A percentile compares a stretch with the other conserved stretches of the same genome.
Evolutionary conservation across 2,888 invertebrate genomes (phyloP).

Genomic region (Ptychoptera contaminata): DNA sequence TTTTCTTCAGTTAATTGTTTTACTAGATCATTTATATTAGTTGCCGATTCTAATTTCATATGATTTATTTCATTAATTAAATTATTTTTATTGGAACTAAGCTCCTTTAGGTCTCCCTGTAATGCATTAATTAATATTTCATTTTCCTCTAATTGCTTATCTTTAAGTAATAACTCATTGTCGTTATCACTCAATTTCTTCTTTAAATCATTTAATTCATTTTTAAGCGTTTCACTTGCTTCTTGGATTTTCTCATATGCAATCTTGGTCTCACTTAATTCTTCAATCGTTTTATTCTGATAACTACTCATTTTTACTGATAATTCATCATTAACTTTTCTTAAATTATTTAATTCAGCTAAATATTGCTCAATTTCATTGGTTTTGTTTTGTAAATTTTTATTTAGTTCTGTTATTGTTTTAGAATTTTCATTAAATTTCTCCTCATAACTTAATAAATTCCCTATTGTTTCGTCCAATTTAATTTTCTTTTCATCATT

Average conservation of each 20-base stretch:
- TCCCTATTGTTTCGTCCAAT: background rate
- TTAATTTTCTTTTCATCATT: slow-evolving; percentile 13
- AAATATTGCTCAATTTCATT: slow-evolving; percentile 6
- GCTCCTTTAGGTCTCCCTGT: slow-evolving; percentile 22
- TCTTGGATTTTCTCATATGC: too few species aligned
- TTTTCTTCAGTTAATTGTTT: too few species aligned
- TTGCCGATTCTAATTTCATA: too few species aligned
- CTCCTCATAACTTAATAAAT: background rate
- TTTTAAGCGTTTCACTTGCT: too few species aligned
- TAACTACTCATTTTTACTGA: too few species aligned
- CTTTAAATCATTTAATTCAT: too few species aligned
- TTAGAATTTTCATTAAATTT: background rate
- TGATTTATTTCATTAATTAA: slow-evolving; percentile 19
- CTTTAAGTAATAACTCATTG: slow-evolving; percentile 10
- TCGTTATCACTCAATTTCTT: slow-evolving; percentile 1
- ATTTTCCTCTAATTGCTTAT: slow-evolving; percentile 19
- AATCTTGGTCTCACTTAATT: too few species aligned
- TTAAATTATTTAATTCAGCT: slow-evolving; percentile 5
- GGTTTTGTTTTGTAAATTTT: background rate
- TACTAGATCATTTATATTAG: too few species aligned
- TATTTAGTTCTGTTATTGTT: background rate
- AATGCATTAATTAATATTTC: slow-evolving; percentile 24
- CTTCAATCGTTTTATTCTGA: too few species aligned
- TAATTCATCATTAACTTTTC: too few species aligned
- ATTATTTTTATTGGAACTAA: slow-evolving; percentile 18